Evolutionary conservation across 2,113 vertebrate species (phyloP), one percentile per base, ranked within the genome.

Genomic region (Spheniscus mendiculus): DNA sequence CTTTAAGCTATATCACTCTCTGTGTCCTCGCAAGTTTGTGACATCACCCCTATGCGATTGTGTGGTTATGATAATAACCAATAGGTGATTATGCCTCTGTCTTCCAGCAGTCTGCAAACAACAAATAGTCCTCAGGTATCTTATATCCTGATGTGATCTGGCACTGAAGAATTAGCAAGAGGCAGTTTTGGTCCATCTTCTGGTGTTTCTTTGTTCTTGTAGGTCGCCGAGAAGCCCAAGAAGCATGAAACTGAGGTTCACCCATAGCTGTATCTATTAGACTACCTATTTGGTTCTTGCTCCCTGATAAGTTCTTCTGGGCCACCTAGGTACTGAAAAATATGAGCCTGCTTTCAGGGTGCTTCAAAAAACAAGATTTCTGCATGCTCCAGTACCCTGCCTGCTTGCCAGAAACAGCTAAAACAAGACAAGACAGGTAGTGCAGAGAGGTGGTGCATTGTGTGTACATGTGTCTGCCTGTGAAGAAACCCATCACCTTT

Each of bases 351-450:
- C 58, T 88, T 73, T 67, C 81, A 80, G 32, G 52, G 50, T 73
- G 78, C 83, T 70, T 82, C 55, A 67, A 82, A 93, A 92, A 83
- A 40, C 55, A 40, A 20, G 83, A 69, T 59, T 84, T 70, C 50
- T 92, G 84, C 86, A 94, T 11, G 91, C 85, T 85, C 84, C 96
- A 94, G 69, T 84, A 95, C 15, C 44, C 86, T 93, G 92, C 73
- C 84, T 21, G 78, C 94, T 96, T 7, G 7, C 59, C 71, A 77
- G 89, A 38, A 91, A 87, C 0, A 0, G 84, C 66, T 89, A 13
- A 40, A 90, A 96, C 97, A 97, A 96, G 96, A 90, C 2, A 29
- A 89, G 94, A 93, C 95, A 95, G 93, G 94, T 69, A 97, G 70
- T 0, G 25, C 49, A 25, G 86, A 90, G 94, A 90, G 93, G 94